Evolutionary conservation across 23 tunicate genomes (phyloP), one percentile per base, ranked within the genome.

Genomic region (Ciona savignyi): DNA sequence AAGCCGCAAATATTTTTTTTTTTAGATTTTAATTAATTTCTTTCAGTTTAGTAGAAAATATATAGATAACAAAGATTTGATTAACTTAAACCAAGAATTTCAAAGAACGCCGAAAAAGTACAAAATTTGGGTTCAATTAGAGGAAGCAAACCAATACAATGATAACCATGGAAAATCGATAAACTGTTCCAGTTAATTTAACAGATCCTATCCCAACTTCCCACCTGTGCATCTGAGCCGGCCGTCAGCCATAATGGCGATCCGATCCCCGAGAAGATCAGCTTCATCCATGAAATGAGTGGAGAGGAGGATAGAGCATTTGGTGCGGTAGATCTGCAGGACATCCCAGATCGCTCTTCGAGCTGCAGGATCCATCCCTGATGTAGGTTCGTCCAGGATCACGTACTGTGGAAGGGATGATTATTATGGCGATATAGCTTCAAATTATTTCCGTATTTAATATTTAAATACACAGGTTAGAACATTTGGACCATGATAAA

Each of bases 201-300:
- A n/a, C n/a, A n/a, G n/a, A n/a, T n/a, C n/a, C n/a, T n/a, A n/a
- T n/a, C n/a, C n/a, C n/a, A n/a, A 30, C 51, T 26, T 26, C 74
- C 29, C 30, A 91, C 97, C 97, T 1, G 80, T 70, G 63, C 99
- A 95, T 65, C 95, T 51, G 2, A 95, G 67, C 35, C 63, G 81
- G 68, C 99, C 99, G 21, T 81, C 81, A n/a, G 92, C 92, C 92
- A 95, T 88, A 32, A 95, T 95, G 3, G 95, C 92, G 64, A 95
- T 95, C 35, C 99, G 72, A 63, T 95, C 96, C 60, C 92, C 99
- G 6, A 95, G 80, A 3, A 76, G 35, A 68, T 95, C 99, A 24
- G 99, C 99, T 71, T 95, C 99, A 63, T 95, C 99, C 99, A 95
- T 95, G 81, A 83, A 95, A 68, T 95, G 99, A 24, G 99, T 95